Evolutionary conservation across 2,113 vertebrate genomes (phyloP), one percentile per base, ranked within the genome.

Genomic region (Zapus hudsonius): DNA sequence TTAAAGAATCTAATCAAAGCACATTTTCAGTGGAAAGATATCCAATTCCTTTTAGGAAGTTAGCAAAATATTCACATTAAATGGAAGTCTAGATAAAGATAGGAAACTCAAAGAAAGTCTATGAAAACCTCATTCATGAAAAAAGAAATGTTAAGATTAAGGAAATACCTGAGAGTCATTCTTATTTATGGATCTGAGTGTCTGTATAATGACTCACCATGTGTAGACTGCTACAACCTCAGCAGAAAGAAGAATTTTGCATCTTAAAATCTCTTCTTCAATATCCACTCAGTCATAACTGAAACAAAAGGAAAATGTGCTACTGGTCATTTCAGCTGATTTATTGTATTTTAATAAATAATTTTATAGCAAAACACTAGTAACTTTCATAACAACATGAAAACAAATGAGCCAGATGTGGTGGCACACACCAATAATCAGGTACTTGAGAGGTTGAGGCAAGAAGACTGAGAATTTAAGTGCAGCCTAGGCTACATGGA

Each of bases 1-100:
- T 89, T 73, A 87, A 95, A 86, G 40, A 89, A 76, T 63, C 44
- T 92, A 85, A 90, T 89, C 80, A 91, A 93, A 96, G 80, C 23
- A 91, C 78, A 85, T 90, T 91, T 92, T 70, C 42, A 94, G 67
- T 42, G 33, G 44, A 76, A 95, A 91, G 40, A 27, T 74, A 64
- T 29, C 61, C 44, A 42, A 22, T 70, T 81, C 33, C 76, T 66
- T 92, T 89, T 92, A 80, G 31, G 84, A 79, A 90, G 19, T 55
- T 76, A 63, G 33, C 9, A 89, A 91, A 94, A 72, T 75, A 7
- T 33, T 92, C 11, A 47, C 15, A 42, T 17, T 81, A 38, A 83
- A 40, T 33, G 4, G 47, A 16, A 36, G 20, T 11, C 22, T 64
- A n/a, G 15, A 59, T n/a, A 66, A 69, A 83, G 9, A 6, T 22